phyloP scores from a whole-genome alignment of 2,797 vertebrate genomes.

The Rachycentron canadum region DNA sequence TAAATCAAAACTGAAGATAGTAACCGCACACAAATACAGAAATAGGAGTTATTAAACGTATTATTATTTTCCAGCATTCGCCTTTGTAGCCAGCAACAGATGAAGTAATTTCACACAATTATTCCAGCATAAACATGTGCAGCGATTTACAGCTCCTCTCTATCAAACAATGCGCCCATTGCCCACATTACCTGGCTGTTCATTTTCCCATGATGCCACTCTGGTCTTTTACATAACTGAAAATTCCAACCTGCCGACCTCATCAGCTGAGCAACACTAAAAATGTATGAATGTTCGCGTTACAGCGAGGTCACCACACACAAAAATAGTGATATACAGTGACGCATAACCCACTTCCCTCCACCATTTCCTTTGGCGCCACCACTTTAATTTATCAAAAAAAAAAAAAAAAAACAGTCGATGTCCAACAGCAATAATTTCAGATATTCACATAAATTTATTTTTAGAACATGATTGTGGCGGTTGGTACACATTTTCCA shows the following conservation, averaged over 20 bases:
- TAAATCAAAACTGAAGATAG: too few relatives aligned
- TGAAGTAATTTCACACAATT: constrained; percentile 18
- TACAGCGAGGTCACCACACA: constrained; percentile 54
- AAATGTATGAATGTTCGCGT: constrained; percentile 54
- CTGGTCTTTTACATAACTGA: constrained; percentile 43
- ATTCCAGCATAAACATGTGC: constrained; percentile 28
- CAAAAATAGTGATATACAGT: constrained; percentile 54
- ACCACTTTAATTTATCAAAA: constrained; percentile 79
- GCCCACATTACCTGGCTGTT: constrained; percentile 14
- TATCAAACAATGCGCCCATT: constrained; percentile 7
- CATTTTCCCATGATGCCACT: constrained; percentile 35
- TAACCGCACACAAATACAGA: neutral
- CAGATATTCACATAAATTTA: constrained; percentile 70
- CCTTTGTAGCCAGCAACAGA: constrained; percentile 11
- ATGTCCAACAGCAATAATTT: constrained; percentile 72
- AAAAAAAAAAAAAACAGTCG: too few relatives aligned
- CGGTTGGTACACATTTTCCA: constrained; percentile 70
- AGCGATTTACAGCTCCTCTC: constrained; percentile 14
- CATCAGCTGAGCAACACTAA: constrained; percentile 48
- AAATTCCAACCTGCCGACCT: constrained; percentile 52
- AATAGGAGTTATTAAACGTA: neutral
- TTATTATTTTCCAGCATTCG: neutral
- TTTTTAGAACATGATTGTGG: constrained; percentile 73
- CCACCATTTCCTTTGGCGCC: constrained; percentile 67
- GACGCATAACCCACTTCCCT: constrained; percentile 72